Base-by-base conservation (phyloP, 1,140 invertebrate species). In the Periplaneta americana region DNA sequence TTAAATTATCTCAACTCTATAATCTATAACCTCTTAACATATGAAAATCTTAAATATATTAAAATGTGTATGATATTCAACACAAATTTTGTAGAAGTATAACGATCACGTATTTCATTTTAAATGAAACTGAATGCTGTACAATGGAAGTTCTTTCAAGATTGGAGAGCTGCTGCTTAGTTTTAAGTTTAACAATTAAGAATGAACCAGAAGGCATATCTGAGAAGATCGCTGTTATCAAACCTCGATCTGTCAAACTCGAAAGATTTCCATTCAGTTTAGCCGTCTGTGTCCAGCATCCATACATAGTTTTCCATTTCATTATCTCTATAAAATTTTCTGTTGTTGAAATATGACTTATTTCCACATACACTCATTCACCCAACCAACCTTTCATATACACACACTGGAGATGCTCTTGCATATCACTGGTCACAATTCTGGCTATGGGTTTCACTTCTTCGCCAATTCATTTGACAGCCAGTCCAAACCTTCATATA, bases 401-500 rank as follows among this genome's bases (percentile, higher is more conserved):
- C n/a, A 66, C 22, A 5, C 39, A 66, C 22, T 66, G 48, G 48
- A 66, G 48, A n/a, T 66, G 48, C 48, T 66, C 28, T n/a, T 66
- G n/a, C 22, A 66, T 28, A 66, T 66, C 22, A 66, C 48, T n/a
- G 22, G 48, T n/a, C 48, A 66, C 48, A 66, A 66, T 66, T 66
- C 6, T 28, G 2, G 2, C 22, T 37, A 39, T 78, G 22, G n/a
- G 13, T 80, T 80, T 85, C 84, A 87, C 57, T 86, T 86, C 83
- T 92, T 92, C n/a, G 89, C 86, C 33, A 92, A 86, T 85, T 91
- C 88, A 91, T 97, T 98, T 88, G 98, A 99, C 85, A 99, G 94
- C 98, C 98, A 99, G 90, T 99, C 98, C 81, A 99, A 93, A 85
- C 98, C 98, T 91, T 99, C 98, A 89, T 99, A 99, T 83, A 99